These are phyloP conservation scores for Corvus cornix DNA, from an alignment of 2,113 vertebrate species.

Conservation along the genomic window DNA sequence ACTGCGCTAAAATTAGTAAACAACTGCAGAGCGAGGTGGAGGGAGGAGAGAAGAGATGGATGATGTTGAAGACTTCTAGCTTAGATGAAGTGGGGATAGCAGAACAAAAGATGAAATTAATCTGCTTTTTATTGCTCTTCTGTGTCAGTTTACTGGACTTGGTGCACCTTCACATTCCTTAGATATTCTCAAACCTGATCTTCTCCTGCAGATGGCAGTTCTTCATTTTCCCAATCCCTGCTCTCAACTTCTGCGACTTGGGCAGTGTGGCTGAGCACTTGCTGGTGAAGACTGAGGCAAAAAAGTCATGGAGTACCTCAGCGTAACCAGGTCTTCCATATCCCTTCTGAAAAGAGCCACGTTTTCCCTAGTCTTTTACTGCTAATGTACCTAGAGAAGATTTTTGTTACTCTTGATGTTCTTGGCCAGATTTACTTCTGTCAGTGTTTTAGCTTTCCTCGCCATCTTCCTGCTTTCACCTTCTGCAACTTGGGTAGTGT, in stretches of 20 bases:
- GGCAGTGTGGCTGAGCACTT: neutral
- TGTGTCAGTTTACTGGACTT: neutral
- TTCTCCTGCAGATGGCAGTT: neutral
- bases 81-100: neutral
- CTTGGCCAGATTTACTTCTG: neutral
- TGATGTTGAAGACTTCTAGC: neutral
- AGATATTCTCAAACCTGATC: accelerated
- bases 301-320: neutral
- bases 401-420: neutral
- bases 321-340: neutral
- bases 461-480: neutral
- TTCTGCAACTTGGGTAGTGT: neutral
- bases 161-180: neutral
- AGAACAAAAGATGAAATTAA: neutral
- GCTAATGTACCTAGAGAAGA: neutral
- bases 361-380: neutral
- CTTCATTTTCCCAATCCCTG: neutral
- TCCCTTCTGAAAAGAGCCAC: neutral
- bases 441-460: neutral
- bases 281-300: neutral
- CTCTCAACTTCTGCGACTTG: too few relatives aligned
- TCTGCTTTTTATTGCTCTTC: neutral
- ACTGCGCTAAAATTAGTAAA: neutral
- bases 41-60: neutral
- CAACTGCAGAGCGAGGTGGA: neutral